Base-by-base conservation (phyloP, 2,797 vertebrate genomes). In the Catamblyrhynchus diadema region DNA sequence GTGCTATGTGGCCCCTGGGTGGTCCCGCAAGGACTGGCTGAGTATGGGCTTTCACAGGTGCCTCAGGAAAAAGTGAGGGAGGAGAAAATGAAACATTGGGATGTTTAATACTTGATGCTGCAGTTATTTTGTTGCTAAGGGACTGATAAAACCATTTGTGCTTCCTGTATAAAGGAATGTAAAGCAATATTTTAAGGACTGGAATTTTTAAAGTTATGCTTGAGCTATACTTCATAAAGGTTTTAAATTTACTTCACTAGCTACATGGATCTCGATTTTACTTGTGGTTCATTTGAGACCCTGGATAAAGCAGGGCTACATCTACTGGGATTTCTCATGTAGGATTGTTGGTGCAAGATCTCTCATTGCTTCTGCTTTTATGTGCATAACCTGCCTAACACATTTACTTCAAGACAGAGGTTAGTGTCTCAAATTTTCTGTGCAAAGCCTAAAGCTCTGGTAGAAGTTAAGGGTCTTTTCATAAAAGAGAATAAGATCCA, bases 401-500 rank as follows among this genome's bases (percentile, higher is more conserved):
- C 22, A 22, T 70, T 69, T 45, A 50, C 37, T 60, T 86, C 45
- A 78, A 79, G 65, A 54, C 13, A 72, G 48, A 77, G 2, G 14
- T 37, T 81, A 10, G 6, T 33, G 6, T 47, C 61, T 81, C 22
- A 27, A 50, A 54, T 42, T 72, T 86, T 90, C 81, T 59, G 6
- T 48, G 20, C 16, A 28, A 39, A 84, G 53, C 80, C 77, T 90
- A 44, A 75, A 72, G 72, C 56, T 83, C 81, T 86, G 37, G 13
- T 57, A 61, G 70, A 73, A 57, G 41, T 44, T 39, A 65, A 85
- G 25, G 25, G 37, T 67, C 88, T 83, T 86, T 81, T 88, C 88
- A 96, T 65, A 61, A 72, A 86, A 69, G 35, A 61, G 54, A 94
- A 90, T 22, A 51, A 88, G 77, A 90, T 13, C 50, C 94, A 96